Percentiles rank a stretch among this genome's conserved stretches.
Evolutionary conservation across 2,888 invertebrate species (phyloP).

Genomic region (Cheiracanthium punctorium): DNA sequence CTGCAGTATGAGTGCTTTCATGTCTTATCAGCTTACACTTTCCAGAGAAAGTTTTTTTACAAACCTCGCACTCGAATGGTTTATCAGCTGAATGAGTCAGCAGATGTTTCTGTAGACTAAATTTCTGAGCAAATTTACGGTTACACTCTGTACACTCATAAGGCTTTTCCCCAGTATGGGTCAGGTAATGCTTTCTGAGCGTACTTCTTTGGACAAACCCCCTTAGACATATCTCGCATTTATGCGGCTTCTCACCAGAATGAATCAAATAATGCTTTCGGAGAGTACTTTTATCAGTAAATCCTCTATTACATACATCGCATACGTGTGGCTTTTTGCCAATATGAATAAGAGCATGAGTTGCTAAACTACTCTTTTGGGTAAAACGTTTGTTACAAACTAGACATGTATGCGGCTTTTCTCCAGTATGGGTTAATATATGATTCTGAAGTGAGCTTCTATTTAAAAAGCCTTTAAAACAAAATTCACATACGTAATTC

Average conservation of each 20-base stretch:
- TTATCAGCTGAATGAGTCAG: conserved; percentile 22
- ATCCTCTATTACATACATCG: no score
- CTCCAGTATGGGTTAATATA: neutral
- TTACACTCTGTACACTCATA: conserved; percentile 21
- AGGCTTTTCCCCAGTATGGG: conserved; percentile 42
- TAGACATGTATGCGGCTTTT: conserved; percentile 22
- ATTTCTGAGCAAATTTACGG: conserved; percentile 21
- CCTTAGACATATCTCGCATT: conserved; percentile 21
- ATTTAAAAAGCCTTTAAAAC: conserved; percentile 22
- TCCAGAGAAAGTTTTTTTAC: conserved; percentile 13
- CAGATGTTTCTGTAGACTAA: conserved; percentile 13
- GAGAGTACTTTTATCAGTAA: conserved; percentile 34
- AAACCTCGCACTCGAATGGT: conserved; percentile 8
- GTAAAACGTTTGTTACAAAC: conserved; percentile 31
- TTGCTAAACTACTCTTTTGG: conserved; percentile 26
- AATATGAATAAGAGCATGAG: conserved; percentile 20
- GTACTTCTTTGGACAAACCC: conserved; percentile 28
- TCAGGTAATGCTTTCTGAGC: conserved; percentile 15
- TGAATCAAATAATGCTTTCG: conserved; percentile 35
- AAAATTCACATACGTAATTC: conserved; percentile 15
- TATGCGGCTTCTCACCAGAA: conserved; percentile 13
- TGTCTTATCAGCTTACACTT: conserved; percentile 11
- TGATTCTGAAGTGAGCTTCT: conserved; percentile 29
- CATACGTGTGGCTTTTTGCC: conserved; percentile 41
- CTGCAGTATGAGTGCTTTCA: neutral